A percentile compares a stretch with the other conserved stretches of the same genome.
Evolutionary conservation across 2,113 vertebrate genomes (phyloP).

Genomic region (Anhinga rufa): DNA sequence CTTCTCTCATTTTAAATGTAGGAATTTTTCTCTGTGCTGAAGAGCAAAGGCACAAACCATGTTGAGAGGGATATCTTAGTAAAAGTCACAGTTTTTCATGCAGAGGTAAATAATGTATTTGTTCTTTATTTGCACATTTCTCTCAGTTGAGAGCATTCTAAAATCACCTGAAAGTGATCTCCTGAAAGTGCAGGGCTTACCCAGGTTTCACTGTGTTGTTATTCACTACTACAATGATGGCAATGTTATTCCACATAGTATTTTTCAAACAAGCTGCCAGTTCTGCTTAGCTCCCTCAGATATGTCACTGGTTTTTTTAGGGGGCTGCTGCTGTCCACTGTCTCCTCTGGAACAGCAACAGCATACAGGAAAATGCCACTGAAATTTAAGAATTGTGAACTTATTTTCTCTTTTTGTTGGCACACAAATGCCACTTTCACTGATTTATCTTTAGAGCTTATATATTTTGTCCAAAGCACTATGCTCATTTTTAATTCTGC

Average conservation of each 20-base stretch:
- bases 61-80: neutral
- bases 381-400: neutral
- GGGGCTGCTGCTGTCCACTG: neutral
- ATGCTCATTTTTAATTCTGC: neutral
- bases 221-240: neutral
- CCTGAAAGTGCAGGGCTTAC: neutral
- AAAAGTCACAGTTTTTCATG: neutral
- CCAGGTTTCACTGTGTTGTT: neutral
- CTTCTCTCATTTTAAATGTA: neutral
- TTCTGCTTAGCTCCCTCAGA: neutral
- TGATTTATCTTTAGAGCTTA: neutral
- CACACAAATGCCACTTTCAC: neutral
- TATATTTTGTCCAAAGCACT: neutral
- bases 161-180: neutral
- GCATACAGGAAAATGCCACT: neutral
- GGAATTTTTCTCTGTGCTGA: neutral
- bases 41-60: neutral
- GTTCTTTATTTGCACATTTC: neutral
- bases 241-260: neutral
- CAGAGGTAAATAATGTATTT: neutral
- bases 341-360: neutral
- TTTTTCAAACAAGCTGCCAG: neutral
- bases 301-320: neutral
- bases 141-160: neutral
- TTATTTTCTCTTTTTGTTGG: neutral